These are phyloP conservation scores for Lacanobia oleracea DNA, from an alignment of 2,888 invertebrate species.

Conservation along the genomic window DNA sequence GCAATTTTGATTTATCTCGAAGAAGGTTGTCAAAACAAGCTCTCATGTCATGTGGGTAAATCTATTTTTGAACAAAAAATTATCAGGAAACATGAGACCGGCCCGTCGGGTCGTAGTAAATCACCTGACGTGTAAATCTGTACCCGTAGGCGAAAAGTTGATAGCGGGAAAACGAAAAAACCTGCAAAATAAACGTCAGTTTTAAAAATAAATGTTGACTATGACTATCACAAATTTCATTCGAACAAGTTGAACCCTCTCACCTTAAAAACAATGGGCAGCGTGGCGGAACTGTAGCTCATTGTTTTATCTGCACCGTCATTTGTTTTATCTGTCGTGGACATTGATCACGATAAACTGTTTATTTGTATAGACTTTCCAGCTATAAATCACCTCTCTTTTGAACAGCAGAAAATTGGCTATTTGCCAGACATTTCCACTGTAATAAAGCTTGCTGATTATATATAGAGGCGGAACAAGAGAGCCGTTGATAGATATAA, in stretches of 20 bases:
- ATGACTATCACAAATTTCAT: slow-evolving; percentile 2
- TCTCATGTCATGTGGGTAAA: too few species aligned
- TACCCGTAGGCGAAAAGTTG: slow-evolving; percentile 7
- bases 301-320: neutral
- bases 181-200: slow-evolving; percentile 6
- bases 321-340: slow-evolving; percentile 14
- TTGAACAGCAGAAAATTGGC: slow-evolving; percentile 25
- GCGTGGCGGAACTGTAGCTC: neutral
- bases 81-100: too few species aligned
- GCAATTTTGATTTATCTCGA: too few species aligned
- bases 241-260: neutral
- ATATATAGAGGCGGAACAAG: slow-evolving; percentile 8
- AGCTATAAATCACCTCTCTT: slow-evolving; percentile 6
- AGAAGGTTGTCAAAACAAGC: too few species aligned
- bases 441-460: neutral
- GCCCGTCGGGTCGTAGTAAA: neutral
- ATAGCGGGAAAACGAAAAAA: neutral
- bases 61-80: too few species aligned
- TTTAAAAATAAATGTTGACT: too few species aligned
- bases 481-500: neutral
- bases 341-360: slow-evolving; percentile 13
- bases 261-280: neutral
- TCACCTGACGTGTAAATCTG: slow-evolving; percentile 9
- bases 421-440: slow-evolving; percentile 20
- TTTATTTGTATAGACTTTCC: slow-evolving; percentile 10